Conservation (phyloP, 2,113 vertebrate genomes). For the Lepisosteus osseus region DNA sequence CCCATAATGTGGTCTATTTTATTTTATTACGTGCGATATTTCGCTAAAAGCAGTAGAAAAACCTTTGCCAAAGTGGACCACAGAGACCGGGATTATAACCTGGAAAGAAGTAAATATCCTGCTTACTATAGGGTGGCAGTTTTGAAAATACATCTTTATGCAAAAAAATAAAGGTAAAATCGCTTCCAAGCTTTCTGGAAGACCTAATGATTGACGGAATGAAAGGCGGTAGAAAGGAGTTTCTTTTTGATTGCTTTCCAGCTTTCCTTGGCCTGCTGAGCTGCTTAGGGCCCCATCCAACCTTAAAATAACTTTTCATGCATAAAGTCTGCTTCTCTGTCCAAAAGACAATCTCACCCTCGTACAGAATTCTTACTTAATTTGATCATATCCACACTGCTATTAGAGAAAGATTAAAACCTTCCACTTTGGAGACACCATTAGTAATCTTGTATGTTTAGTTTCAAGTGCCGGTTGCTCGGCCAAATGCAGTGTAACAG, state of each 20-base stretch:
- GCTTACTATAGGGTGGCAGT: constrained; percentile 28
- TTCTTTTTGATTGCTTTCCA: constrained; percentile 59
- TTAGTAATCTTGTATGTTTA: constrained; percentile 26
- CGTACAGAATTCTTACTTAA: constrained; percentile 29
- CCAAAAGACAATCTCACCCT: constrained; percentile 22
- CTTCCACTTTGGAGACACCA: constrained; percentile 24
- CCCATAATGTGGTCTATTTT: not conserved
- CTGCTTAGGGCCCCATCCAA: constrained; percentile 38
- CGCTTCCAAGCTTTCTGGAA: constrained; percentile 47
- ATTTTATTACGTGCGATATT: constrained; percentile 6
- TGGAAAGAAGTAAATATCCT: constrained; percentile 24
- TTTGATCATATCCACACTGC: constrained; percentile 22
- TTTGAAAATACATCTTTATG: constrained; percentile 49
- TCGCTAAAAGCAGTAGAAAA: not conserved
- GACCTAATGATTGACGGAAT: constrained; percentile 45
- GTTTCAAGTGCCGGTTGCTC: constrained; percentile 12
- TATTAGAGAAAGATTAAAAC: constrained; percentile 27
- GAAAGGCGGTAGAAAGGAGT: constrained; percentile 35
- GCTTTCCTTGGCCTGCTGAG: constrained; percentile 55
- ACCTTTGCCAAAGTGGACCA: not conserved
- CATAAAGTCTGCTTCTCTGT: constrained; percentile 33
- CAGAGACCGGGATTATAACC: no score
- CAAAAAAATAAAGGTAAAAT: constrained; percentile 35
- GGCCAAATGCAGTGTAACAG: constrained; percentile 7
- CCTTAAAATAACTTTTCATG: constrained; percentile 46